phyloP scores from a whole-genome alignment of 1,140 invertebrate species.

The Drosophila orosa region DNA sequence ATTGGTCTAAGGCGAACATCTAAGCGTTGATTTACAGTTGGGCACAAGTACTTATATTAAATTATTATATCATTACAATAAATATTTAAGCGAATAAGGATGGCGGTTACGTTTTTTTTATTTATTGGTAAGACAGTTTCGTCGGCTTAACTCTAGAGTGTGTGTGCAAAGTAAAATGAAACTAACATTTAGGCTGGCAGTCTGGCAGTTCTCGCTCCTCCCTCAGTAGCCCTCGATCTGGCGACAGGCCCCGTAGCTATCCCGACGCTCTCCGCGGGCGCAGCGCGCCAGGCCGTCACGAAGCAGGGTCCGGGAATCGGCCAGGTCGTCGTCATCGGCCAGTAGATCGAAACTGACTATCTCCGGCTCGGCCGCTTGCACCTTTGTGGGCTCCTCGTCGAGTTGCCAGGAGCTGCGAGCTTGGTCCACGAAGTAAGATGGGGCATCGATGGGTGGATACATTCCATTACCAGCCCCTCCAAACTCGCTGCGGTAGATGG shows the following conservation, averaged over 20 bases:
- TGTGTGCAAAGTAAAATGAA: slow-evolving; percentile 50
- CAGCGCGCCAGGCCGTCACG: slow-evolving; percentile 87
- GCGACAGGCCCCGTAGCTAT: slow-evolving; percentile 85
- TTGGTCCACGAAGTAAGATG: slow-evolving; percentile 55
- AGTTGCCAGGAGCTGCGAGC: slow-evolving; percentile 63
- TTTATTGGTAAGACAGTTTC: slow-evolving; percentile 32
- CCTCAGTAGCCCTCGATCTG: slow-evolving; percentile 78
- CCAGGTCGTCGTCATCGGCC: slow-evolving; percentile 55
- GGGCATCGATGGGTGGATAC: slow-evolving; percentile 71
- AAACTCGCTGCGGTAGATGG: slow-evolving; percentile 58
- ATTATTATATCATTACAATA: not conserved
- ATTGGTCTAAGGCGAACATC: slow-evolving; percentile 18
- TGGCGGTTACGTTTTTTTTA: slow-evolving; percentile 4
- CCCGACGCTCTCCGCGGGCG: slow-evolving; percentile 86
- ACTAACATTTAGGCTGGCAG: slow-evolving; percentile 63
- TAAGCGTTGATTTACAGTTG: slow-evolving; percentile 2
- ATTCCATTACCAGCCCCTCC: slow-evolving; percentile 32
- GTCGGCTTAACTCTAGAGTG: slow-evolving; percentile 41
- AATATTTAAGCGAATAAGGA: not conserved
- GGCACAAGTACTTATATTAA: not conserved
- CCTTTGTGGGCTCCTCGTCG: slow-evolving; percentile 67
- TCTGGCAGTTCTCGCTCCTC: slow-evolving; percentile 56
- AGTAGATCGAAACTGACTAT: slow-evolving; percentile 70
- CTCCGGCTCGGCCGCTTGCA: slow-evolving; percentile 51
- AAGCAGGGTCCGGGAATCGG: slow-evolving; percentile 84